A percentile compares a stretch with the other conserved stretches of the same genome.
Conservation (phyloP, 23 tunicate species). For the Oikopleura dioica region DNA sequence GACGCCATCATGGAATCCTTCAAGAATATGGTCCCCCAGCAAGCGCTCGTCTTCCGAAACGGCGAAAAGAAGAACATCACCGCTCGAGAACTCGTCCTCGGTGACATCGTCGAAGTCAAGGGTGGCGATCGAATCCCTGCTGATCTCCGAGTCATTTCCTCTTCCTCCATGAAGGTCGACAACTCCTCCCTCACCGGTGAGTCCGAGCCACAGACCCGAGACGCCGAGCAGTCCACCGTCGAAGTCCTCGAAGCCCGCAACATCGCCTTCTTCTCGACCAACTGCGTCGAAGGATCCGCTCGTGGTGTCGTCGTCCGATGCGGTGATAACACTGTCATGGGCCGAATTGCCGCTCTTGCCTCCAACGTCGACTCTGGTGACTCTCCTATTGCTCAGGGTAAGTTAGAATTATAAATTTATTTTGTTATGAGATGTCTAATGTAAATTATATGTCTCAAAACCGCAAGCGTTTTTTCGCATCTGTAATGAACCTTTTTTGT, state of each 20-base stretch:
- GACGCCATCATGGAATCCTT: conserved; percentile 54
- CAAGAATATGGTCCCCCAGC: conserved; percentile 43
- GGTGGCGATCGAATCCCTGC: conserved; percentile 54
- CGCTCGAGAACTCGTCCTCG: conserved; percentile 24
- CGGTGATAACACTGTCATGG: conserved; percentile 98
- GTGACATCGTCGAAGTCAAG: conserved; percentile 42
- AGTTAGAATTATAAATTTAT: too few relatives aligned
- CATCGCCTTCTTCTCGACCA: conserved; percentile 57
- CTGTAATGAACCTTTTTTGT: too few relatives aligned
- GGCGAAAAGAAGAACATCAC: conserved; percentile 23
- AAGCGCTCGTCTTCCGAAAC: conserved; percentile 33
- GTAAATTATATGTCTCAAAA: too few relatives aligned
- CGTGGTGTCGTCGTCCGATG: conserved; percentile 79
- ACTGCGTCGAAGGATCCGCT: conserved; percentile 84
- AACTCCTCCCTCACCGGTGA: conserved; percentile 68
- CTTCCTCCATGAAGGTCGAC: conserved; percentile 35
- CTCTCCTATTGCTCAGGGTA: conserved; percentile 78
- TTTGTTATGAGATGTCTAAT: too few relatives aligned
- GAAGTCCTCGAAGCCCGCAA: conserved; percentile 49
- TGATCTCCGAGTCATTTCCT: conserved; percentile 25
- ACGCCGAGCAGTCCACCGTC: conserved; percentile 22
- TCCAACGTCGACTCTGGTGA: conserved; percentile 91
- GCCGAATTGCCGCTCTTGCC: conserved; percentile 90
- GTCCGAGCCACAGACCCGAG: conserved; percentile 46
- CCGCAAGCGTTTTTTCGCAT: too few relatives aligned